Percentiles rank a stretch among this genome's conserved stretches.
Conservation (phyloP, 2,113 vertebrate genomes). For the Caloenas nicobarica region DNA sequence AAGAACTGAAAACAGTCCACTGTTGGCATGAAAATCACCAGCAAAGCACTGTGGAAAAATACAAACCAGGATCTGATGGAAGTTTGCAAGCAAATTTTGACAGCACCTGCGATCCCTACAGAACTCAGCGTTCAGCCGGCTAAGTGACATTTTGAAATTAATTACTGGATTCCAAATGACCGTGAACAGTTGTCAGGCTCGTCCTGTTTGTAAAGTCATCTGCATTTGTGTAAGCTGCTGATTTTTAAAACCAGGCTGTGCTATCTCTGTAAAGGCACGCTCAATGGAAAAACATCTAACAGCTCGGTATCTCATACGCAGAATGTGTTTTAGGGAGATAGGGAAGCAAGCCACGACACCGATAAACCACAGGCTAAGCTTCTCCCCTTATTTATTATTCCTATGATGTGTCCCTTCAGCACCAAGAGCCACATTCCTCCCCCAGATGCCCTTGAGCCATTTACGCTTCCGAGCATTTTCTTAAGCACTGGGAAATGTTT, state of each 20-base stretch:
- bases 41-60: background rate
- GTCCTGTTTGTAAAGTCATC: constrained; percentile 17
- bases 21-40: background rate
- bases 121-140: background rate
- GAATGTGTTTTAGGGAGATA: constrained; percentile 63
- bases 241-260: constrained; percentile 39
- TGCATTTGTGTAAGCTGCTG: constrained; percentile 23
- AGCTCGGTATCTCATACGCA: constrained; percentile 56
- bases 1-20: background rate
- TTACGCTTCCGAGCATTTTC: background rate
- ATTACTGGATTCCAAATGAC: background rate
- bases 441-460: background rate
- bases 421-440: background rate
- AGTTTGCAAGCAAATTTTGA: background rate
- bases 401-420: background rate
- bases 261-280: constrained; percentile 25
- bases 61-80: background rate
- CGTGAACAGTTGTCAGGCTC: background rate
- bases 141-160: constrained; percentile 8
- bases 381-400: constrained; percentile 12
- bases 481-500: background rate
- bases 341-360: constrained; percentile 53
- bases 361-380: constrained; percentile 56
- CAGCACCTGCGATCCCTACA: background rate
- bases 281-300: constrained; percentile 38